Conservation (phyloP, 1,140 invertebrate genomes). For the Onthophagus taurus region DNA sequence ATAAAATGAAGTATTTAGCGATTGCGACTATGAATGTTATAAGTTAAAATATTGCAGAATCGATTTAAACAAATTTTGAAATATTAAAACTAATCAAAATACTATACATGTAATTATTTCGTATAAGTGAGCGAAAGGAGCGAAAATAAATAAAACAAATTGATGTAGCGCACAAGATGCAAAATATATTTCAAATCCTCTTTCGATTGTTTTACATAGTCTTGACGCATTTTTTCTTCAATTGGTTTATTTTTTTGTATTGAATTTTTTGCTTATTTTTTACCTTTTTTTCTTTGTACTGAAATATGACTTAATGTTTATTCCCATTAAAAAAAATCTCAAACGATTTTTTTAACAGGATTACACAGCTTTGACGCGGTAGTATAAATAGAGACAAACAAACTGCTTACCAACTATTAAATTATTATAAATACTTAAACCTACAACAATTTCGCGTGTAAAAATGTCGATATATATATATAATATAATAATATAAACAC, state of each 20-base stretch:
- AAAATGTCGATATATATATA: constrained; percentile 19
- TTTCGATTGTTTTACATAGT: constrained; percentile 13
- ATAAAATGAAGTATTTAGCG: not conserved
- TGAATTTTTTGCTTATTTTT: constrained; percentile 17
- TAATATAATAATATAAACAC: too few species aligned
- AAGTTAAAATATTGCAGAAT: not conserved
- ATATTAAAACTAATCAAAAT: too few species aligned
- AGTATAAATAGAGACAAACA: constrained; percentile 15
- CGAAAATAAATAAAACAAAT: constrained; percentile 2
- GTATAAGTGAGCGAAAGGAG: too few species aligned
- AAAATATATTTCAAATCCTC: constrained; percentile 15
- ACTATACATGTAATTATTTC: too few species aligned
- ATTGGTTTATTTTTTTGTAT: constrained; percentile 15
- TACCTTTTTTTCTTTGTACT: constrained; percentile 17
- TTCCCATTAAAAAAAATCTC: constrained; percentile 19
- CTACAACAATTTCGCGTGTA: constrained; percentile 16
- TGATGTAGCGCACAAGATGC: constrained; percentile 13
- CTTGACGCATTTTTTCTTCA: constrained; percentile 13
- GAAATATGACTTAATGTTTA: constrained; percentile 20
- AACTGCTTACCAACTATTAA: constrained; percentile 17
- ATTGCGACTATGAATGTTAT: not conserved
- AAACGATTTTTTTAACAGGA: constrained; percentile 18
- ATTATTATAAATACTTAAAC: constrained; percentile 20
- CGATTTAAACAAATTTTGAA: too few species aligned
- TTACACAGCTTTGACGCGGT: too few species aligned